Base-by-base conservation (phyloP, 2,113 vertebrate species). In the Panurus biarmicus region DNA sequence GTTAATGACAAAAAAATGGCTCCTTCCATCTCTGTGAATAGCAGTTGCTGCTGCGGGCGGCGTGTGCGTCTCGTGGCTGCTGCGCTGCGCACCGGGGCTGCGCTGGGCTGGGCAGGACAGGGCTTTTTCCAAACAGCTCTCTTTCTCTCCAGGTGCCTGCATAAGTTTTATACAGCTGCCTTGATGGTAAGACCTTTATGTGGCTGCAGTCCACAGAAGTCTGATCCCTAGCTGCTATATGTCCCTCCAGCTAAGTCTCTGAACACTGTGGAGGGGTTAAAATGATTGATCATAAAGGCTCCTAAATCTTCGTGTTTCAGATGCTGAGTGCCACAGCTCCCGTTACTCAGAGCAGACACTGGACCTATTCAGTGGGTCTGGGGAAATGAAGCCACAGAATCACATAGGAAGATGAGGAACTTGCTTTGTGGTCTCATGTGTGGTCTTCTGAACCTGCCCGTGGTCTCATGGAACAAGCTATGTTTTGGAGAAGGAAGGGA, bases 1-100 rank as follows among this genome's bases (percentile, higher is more conserved):
- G 72, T 91, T 85, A 90, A 83, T 56, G 87, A 88, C 93, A 95
- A 96, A 96, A 87, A 83, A 88, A 85, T 74, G 64, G 15, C 91
- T 83, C 71, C 72, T 86, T 96, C 67, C 69, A 64, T 83, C 51
- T 22, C 60, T 58, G 47, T 9, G 9, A 91, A 85, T n/a, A 88
- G 85, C 92, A 53, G 64, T 83, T 8, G 82, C 87, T 91, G 75
- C 79, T 87, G 91, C 44, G 36, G 72, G 85, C 6, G 0, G 78
- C 7, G 5, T 65, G 81, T 35, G 66, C 1, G 2, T 90, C 91
- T 73, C 4, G 51, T 91, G 89, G 89, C 81, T 83, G 81, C 54
- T 44, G 89, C 83, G 29, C 20, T 20, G 61, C 5, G 58, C 56
- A 70, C 51, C 9, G 33, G 61, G 31, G 42, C 47, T 19, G 21